Base-by-base conservation (phyloP, 2,888 invertebrate genomes). In the Siphonodentalium dalli region DNA sequence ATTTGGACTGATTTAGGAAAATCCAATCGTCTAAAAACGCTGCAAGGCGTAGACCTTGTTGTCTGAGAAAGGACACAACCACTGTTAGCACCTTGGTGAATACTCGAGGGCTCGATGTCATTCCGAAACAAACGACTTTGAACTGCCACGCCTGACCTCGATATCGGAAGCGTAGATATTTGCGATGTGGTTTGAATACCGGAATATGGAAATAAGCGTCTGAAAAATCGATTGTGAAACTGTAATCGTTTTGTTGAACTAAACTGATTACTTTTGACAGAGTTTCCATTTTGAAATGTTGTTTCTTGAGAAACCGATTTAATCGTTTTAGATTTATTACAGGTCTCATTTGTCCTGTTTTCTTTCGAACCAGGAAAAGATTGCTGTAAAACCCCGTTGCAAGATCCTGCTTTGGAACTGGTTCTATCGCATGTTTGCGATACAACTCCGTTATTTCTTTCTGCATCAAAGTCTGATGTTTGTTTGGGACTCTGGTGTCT, bases 11-110 rank as follows among this genome's bases (percentile, higher is more conserved):
- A 18, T 26, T 15, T 11, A 26, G 6, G 15, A 28, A 5, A n/a
- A 43, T 11, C 43, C 43, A 43, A 15, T 43, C 43, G 43, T 43
- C 43, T 7, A 43, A 15, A 28, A 29, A 43, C 21, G 21, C 40
- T 21, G 18, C 15, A 8, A 40, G 21, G 7, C 40, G 21, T 13
- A 40, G 9, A 9, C 40, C 24, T 20, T 24, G 18, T 9, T 20
- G 15, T 20, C 35, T 5, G 13, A 35, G 35, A 11, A 18, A 11
- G 7, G 35, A 15, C 6, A 35, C 5, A 11, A 35, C 7, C 7
- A 20, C 24, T 5, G 40, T 20, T 26, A 24, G 23, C n/a, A 24
- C 24, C 8, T 40, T 40, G 7, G 40, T 40, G 40, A 40, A 40
- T 23, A 40, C 40, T n/a, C 40, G 5, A 18, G 24, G 40, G n/a